These are phyloP conservation scores for Sweltsa coloradensis DNA, from an alignment of 1,140 invertebrate species.

Conservation along the genomic window DNA sequence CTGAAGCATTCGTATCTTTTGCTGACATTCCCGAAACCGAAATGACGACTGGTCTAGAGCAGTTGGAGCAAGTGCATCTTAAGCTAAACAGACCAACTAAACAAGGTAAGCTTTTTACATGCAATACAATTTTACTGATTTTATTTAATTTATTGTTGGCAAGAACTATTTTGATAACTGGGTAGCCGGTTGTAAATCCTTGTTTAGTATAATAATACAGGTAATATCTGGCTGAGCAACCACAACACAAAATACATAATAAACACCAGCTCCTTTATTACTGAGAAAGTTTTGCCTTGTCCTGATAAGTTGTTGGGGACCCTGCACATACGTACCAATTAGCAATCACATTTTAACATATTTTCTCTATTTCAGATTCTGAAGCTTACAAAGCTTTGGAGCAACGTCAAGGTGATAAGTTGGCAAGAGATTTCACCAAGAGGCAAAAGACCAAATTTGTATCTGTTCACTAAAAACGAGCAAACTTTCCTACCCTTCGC, in stretches of 20 bases:
- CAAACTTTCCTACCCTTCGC: too few relatives aligned
- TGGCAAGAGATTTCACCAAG: slow-evolving; percentile 82
- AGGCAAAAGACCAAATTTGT: slow-evolving; percentile 54
- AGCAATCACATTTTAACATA: too few relatives aligned
- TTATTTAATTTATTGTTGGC: neutral
- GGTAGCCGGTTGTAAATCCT: too few relatives aligned
- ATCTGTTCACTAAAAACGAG: too few relatives aligned
- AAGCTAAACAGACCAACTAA: slow-evolving; percentile 66
- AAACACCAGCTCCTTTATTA: too few relatives aligned
- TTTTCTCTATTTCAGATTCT: slow-evolving; percentile 46
- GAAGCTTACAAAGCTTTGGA: slow-evolving; percentile 67
- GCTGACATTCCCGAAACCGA: slow-evolving; percentile 49
- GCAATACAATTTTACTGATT: neutral
- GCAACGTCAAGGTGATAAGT: slow-evolving; percentile 74
- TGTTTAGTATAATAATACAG: too few relatives aligned
- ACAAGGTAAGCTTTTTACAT: slow-evolving; percentile 41
- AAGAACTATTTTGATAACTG: too few relatives aligned
- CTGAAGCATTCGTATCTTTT: slow-evolving; percentile 79
- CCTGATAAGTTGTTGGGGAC: too few relatives aligned
- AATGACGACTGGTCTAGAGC: slow-evolving; percentile 37
- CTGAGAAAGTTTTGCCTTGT: too few relatives aligned
- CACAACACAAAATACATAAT: too few relatives aligned
- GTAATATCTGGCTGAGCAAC: too few relatives aligned
- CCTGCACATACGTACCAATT: too few relatives aligned
- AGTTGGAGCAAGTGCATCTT: slow-evolving; percentile 63